These are phyloP conservation scores for Phengaris alcon DNA, from an alignment of 2,888 invertebrate genomes.

Conservation along the genomic window DNA sequence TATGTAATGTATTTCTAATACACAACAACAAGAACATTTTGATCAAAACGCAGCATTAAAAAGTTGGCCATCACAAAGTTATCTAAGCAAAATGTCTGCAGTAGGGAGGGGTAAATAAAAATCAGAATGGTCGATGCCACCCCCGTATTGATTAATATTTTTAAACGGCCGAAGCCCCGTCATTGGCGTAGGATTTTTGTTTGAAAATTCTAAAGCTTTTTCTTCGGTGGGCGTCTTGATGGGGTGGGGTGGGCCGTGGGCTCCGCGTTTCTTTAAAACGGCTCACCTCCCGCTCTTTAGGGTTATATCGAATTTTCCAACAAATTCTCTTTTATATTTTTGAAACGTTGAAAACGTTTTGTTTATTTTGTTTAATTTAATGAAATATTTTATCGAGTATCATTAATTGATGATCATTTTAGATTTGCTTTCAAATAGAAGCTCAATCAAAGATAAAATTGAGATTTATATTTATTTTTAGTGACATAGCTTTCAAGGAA, in stretches of 20 bases:
- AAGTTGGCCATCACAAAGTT: background rate
- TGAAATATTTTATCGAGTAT: conserved; percentile 13
- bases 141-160: conserved; percentile 62
- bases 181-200: conserved; percentile 71
- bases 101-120: conserved; percentile 23
- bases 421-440: background rate
- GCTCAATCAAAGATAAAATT: conserved; percentile 7
- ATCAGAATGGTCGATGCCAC: conserved; percentile 31
- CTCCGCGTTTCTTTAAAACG: conserved; percentile 53
- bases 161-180: conserved; percentile 50
- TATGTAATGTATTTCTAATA: background rate
- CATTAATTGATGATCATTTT: background rate
- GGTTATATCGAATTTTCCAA: conserved; percentile 32
- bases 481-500: background rate
- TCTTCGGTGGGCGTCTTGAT: conserved; percentile 67
- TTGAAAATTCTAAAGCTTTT: conserved; percentile 70
- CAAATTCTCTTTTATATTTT: conserved; percentile 31
- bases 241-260: conserved; percentile 45
- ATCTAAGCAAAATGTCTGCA: conserved; percentile 10
- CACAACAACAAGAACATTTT: background rate
- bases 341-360: background rate
- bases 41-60: background rate
- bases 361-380: background rate
- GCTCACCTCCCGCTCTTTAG: conserved; percentile 33
- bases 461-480: background rate